A percentile compares a stretch with the other conserved stretches of the same genome.
phyloP scores from a whole-genome alignment of 2,888 invertebrate species.

The Pandemis corylana region DNA sequence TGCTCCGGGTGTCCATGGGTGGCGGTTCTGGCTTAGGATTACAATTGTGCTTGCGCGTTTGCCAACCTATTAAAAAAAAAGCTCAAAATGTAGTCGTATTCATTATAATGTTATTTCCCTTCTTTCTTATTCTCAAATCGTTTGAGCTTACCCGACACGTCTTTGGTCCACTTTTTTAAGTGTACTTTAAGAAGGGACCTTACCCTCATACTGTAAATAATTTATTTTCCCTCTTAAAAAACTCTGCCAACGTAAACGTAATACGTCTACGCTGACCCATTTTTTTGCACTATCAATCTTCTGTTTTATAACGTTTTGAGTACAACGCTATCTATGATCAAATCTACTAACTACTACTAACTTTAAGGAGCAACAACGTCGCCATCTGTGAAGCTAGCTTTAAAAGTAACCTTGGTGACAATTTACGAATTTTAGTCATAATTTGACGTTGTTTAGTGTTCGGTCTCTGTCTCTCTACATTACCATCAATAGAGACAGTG shows the following conservation, averaged over 20 bases:
- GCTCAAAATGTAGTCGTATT: no score
- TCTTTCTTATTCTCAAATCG: not conserved
- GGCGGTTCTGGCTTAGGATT: no score
- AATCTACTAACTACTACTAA: not conserved
- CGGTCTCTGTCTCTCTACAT: no score
- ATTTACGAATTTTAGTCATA: no score
- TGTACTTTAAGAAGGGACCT: not conserved
- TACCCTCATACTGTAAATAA: conserved; percentile 5
- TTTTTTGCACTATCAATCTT: conserved; percentile 10
- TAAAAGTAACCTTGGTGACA: not conserved
- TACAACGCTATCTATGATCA: conserved; percentile 13
- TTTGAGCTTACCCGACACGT: conserved; percentile 1
- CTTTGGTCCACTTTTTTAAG: conserved; percentile 1
- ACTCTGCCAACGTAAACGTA: not conserved
- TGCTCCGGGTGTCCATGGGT: no score
- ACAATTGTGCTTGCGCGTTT: no score
- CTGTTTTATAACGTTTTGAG: conserved; percentile 2
- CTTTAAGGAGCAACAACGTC: no score
- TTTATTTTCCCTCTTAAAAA: conserved; percentile 24
- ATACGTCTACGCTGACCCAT: conserved; percentile 5
- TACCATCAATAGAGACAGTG: no score
- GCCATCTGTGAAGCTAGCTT: no score
- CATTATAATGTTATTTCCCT: no score
- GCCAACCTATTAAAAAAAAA: no score
- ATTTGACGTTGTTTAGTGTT: no score